Conservation (phyloP, 1,140 invertebrate species). For the Himalopsyche phryganea region DNA sequence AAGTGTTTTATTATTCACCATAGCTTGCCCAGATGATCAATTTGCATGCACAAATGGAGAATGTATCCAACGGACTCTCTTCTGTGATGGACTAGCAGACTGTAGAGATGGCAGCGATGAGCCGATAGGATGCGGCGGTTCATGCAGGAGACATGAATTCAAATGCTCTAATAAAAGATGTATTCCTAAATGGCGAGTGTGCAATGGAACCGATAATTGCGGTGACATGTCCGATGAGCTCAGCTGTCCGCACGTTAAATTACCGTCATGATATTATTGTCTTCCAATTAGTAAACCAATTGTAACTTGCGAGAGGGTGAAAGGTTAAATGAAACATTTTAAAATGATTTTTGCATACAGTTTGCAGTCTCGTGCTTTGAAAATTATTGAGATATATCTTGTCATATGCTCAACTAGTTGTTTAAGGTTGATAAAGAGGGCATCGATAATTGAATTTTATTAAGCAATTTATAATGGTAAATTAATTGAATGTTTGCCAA, state of each 20-base stretch:
- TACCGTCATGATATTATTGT: conserved; percentile 14
- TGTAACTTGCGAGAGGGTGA: neutral
- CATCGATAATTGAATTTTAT: too few relatives aligned
- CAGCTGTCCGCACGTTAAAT: conserved; percentile 49
- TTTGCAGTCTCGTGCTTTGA: too few relatives aligned
- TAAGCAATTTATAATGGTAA: too few relatives aligned
- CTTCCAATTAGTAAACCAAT: conserved; percentile 11
- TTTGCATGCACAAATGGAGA: conserved; percentile 57
- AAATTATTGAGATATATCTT: too few relatives aligned
- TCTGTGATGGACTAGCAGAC: conserved; percentile 81
- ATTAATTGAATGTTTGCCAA: too few relatives aligned
- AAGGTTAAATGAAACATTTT: conserved; percentile 1
- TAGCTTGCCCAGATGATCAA: conserved; percentile 47
- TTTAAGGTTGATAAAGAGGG: too few relatives aligned
- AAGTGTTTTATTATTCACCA: too few relatives aligned
- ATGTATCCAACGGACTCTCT: conserved; percentile 76
- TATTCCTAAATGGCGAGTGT: conserved; percentile 51
- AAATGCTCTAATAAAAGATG: conserved; percentile 59
- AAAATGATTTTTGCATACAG: too few relatives aligned
- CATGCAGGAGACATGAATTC: conserved; percentile 44
- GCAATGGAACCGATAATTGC: conserved; percentile 61
- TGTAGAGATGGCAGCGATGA: conserved; percentile 82
- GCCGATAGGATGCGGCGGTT: conserved; percentile 64
- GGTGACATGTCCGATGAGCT: conserved; percentile 61
- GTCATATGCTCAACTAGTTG: too few relatives aligned